Percentiles rank a stretch among this genome's conserved stretches.
Evolutionary conservation across 2,797 vertebrate genomes (phyloP).

Genomic region (Sebastiscus albofasciatus): DNA sequence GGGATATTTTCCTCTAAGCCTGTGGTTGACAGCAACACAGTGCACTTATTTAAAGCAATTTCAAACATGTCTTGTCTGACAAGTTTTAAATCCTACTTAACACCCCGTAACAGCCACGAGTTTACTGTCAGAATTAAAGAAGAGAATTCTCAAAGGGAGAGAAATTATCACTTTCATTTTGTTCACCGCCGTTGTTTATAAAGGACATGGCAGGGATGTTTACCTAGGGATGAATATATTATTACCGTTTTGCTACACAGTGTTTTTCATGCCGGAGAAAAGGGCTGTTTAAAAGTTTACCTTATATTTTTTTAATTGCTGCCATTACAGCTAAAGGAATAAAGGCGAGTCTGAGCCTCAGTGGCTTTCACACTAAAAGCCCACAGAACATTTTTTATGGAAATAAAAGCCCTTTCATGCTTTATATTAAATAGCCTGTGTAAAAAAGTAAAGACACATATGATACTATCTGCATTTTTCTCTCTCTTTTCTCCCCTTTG

Average conservation of each 20-base stretch:
- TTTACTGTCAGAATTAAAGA: slow-evolving; percentile 91
- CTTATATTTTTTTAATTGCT: slow-evolving; percentile 82
- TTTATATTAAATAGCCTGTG: slow-evolving; percentile 40
- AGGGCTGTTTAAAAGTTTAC: slow-evolving; percentile 77
- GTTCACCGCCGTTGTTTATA: slow-evolving; percentile 83
- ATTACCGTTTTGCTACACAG: slow-evolving; percentile 81
- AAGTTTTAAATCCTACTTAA: slow-evolving; percentile 92
- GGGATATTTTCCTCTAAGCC: slow-evolving; percentile 89
- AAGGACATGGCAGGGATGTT: slow-evolving; percentile 84
- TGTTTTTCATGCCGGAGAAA: slow-evolving; percentile 80
- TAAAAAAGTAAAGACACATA: slow-evolving; percentile 40
- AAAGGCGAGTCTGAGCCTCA: slow-evolving; percentile 58
- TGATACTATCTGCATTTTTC: slow-evolving; percentile 2
- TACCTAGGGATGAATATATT: slow-evolving; percentile 87
- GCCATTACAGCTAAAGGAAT: slow-evolving; percentile 76
- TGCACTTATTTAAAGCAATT: slow-evolving; percentile 92
- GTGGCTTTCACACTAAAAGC: slow-evolving; percentile 60
- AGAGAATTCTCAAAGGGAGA: slow-evolving; percentile 86
- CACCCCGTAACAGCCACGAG: slow-evolving; percentile 88
- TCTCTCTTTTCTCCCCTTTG: slow-evolving; percentile 22
- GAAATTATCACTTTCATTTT: slow-evolving; percentile 88
- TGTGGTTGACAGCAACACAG: slow-evolving; percentile 89
- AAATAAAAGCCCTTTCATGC: slow-evolving; percentile 64
- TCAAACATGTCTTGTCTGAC: slow-evolving; percentile 92
- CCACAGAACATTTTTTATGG: slow-evolving; percentile 43